Evolutionary conservation across 2,888 invertebrate species (phyloP).

Genomic region (Agriopis marginaria): DNA sequence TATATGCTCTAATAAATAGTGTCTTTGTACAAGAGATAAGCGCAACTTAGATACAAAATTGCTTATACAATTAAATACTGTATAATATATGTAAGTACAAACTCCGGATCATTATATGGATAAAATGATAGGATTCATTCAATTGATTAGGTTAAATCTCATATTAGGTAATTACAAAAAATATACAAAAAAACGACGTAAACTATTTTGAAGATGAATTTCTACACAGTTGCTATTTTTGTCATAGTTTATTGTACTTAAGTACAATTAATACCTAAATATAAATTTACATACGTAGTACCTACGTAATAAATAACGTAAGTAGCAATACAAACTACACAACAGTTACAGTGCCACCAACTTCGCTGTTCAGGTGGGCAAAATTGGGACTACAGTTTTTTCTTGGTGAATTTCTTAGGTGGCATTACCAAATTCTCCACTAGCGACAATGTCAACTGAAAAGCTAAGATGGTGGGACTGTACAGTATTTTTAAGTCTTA

Average conservation of each 20-base stretch:
- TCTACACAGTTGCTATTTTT: not conserved
- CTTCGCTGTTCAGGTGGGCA: too few species aligned
- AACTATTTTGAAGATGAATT: not conserved
- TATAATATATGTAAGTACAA: conserved; percentile 4
- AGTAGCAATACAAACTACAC: too few species aligned
- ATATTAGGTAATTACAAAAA: not conserved
- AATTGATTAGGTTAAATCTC: not conserved
- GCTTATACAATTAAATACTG: conserved; percentile 9
- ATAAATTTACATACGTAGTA: not conserved
- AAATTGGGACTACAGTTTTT: too few species aligned
- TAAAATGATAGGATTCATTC: not conserved
- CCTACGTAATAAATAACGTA: not conserved
- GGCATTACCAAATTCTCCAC: too few species aligned
- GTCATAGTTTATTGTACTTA: conserved; percentile 2
- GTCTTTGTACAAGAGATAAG: conserved; percentile 26
- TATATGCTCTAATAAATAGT: conserved; percentile 35
- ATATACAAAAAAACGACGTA: not conserved
- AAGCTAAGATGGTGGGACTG: too few species aligned
- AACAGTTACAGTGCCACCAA: too few species aligned
- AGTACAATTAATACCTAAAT: not conserved
- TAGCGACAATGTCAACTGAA: too few species aligned
- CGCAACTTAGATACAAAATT: not conserved
- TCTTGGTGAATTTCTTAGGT: too few species aligned
- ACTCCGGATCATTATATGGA: not conserved
- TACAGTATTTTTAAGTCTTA: too few species aligned